phyloP scores from a whole-genome alignment of 2,888 invertebrate genomes.

The Nephrotoma flavescens region DNA sequence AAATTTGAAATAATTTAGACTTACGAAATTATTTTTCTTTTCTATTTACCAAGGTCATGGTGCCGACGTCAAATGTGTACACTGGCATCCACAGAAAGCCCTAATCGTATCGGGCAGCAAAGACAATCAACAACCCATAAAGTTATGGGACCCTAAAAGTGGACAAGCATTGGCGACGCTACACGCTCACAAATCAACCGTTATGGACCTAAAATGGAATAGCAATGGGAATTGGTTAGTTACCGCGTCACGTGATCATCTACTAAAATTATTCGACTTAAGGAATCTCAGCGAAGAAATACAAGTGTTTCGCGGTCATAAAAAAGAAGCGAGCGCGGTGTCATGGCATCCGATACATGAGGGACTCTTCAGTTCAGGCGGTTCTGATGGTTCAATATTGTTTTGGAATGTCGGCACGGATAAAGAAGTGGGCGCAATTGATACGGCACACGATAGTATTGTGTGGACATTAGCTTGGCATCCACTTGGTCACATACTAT shows the following conservation, averaged over 20 bases:
- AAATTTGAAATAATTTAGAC: no score
- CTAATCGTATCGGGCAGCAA: conserved; percentile 96
- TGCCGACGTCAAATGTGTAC: conserved; percentile 97
- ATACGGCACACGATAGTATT: conserved; percentile 97
- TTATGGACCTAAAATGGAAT: conserved; percentile 99
- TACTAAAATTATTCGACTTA: conserved; percentile 94
- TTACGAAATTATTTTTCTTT: not conserved
- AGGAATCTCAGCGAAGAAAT: conserved; percentile 90
- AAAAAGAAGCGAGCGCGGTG: conserved; percentile 93
- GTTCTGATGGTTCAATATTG: conserved; percentile 94
- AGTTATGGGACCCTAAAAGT: conserved; percentile 97
- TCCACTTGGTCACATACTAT: conserved; percentile 94
- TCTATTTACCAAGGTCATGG: conserved; percentile 69
- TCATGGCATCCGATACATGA: conserved; percentile 99
- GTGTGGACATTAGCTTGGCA: conserved; percentile 99
- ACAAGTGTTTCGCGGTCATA: conserved; percentile 96
- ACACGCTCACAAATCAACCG: conserved; percentile 98
- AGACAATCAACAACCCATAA: conserved; percentile 98
- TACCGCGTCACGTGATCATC: conserved; percentile 94
- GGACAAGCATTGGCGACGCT: conserved; percentile 90
- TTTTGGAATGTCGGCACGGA: conserved; percentile 99
- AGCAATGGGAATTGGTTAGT: conserved; percentile 98
- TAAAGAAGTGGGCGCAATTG: conserved; percentile 95
- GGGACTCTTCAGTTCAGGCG: conserved; percentile 92
- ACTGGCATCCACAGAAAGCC: conserved; percentile 98